Evolutionary conservation across 2,888 invertebrate species (phyloP).

Genomic region (Eupithecia centaureata): DNA sequence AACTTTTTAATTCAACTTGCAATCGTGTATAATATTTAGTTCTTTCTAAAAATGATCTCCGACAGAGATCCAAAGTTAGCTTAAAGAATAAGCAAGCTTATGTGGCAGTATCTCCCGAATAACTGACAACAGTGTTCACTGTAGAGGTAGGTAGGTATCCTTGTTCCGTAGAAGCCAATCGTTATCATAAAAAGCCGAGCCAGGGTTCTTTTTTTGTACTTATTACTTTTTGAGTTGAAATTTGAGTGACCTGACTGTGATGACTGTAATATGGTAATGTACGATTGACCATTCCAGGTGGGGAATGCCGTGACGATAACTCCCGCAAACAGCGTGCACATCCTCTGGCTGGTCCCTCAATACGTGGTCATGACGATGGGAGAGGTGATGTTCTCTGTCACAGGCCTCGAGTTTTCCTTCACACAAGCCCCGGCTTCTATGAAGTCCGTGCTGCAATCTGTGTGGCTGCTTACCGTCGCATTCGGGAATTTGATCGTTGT

Average conservation of each 20-base stretch:
- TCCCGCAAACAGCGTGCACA: conserved; percentile 89
- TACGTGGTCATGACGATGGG: conserved; percentile 96
- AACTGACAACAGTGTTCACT: too few relatives aligned
- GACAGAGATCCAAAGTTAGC: too few relatives aligned
- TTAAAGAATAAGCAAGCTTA: too few relatives aligned
- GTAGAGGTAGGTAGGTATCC: too few relatives aligned
- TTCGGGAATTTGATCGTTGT: conserved; percentile 97
- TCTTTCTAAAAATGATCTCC: too few relatives aligned
- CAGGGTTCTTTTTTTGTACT: not conserved
- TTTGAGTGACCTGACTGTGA: not conserved
- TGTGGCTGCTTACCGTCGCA: conserved; percentile 96
- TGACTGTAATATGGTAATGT: not conserved
- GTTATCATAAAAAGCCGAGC: too few relatives aligned
- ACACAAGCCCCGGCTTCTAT: conserved; percentile 96
- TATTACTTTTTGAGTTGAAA: not conserved
- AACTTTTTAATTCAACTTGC: too few relatives aligned
- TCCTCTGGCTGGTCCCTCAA: conserved; percentile 95
- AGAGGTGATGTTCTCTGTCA: conserved; percentile 98
- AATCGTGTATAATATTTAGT: too few relatives aligned
- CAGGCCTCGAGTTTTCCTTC: conserved; percentile 97
- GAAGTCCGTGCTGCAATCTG: conserved; percentile 97
- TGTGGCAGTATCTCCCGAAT: too few relatives aligned
- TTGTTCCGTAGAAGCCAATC: too few relatives aligned
- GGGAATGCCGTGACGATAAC: conserved; percentile 80
- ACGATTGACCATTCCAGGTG: conserved; percentile 47